These are phyloP conservation scores for Larimichthys polyactis DNA, from an alignment of 2,113 vertebrate species.

Conservation along the genomic window DNA sequence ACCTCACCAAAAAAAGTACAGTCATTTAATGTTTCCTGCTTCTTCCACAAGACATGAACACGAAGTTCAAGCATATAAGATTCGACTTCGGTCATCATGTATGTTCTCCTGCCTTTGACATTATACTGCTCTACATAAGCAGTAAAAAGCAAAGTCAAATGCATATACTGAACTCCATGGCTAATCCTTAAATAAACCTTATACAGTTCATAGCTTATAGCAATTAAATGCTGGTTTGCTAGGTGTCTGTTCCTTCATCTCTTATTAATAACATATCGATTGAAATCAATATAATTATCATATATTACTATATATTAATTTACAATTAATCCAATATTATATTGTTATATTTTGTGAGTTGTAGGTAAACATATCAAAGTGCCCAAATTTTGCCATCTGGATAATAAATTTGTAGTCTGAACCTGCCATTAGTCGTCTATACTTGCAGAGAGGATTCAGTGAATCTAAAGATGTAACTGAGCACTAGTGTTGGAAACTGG, in stretches of 20 bases:
- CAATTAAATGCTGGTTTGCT: neutral
- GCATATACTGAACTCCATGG: neutral
- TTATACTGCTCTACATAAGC: neutral
- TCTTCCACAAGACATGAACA: neutral
- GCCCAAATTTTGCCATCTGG: too few species aligned
- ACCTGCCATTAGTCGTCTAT: too few species aligned
- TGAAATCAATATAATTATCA: neutral
- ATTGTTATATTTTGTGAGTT: too few species aligned
- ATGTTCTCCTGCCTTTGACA: neutral
- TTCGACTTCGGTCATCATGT: neutral
- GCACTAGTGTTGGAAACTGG: neutral
- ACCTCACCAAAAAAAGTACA: neutral
- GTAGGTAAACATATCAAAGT: too few species aligned
- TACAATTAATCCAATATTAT: too few species aligned
- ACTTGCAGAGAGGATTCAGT: too few species aligned
- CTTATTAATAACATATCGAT: neutral
- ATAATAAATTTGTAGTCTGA: too few species aligned
- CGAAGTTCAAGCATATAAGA: neutral
- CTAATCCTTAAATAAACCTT: neutral
- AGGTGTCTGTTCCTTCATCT: neutral
- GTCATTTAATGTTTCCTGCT: slow-evolving; percentile 3
- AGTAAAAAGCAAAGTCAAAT: neutral
- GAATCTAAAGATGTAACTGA: neutral
- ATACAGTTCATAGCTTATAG: neutral
- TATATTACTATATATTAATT: too few species aligned